Percentiles rank a stretch among this genome's conserved stretches.
Evolutionary conservation across 2,113 vertebrate species (phyloP).

Genomic region (Perca schrenkii): DNA sequence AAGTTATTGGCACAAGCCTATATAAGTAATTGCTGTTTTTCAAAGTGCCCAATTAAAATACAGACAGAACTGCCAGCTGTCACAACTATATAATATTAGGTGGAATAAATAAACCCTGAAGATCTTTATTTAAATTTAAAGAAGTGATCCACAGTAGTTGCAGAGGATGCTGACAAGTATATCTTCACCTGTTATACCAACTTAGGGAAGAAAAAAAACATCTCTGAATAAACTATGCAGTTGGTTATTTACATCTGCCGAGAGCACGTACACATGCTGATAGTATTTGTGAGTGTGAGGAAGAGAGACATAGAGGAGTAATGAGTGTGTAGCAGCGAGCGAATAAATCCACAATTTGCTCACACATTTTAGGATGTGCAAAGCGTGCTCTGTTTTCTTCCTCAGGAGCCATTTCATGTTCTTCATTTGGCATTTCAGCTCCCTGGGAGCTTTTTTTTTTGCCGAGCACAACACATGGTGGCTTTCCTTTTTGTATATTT

Average conservation of each 20-base stretch:
- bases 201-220: constrained; percentile 2
- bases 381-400: constrained; percentile 53
- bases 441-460: constrained; percentile 20
- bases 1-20: background rate
- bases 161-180: constrained; percentile 29
- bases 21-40: background rate
- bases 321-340: constrained; percentile 48
- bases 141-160: background rate
- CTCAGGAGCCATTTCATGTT: constrained; percentile 70
- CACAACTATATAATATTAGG: background rate
- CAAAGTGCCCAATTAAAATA: constrained; percentile 3
- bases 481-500: constrained; percentile 64
- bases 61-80: constrained; percentile 2
- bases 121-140: constrained; percentile 32
- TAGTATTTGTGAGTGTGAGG: constrained; percentile 28
- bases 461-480: constrained; percentile 39
- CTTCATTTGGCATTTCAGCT: constrained; percentile 59
- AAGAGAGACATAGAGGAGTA: constrained; percentile 34
- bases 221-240: constrained; percentile 35
- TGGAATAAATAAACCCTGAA: constrained; percentile 37
- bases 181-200: constrained; percentile 28
- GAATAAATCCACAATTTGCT: constrained; percentile 79
- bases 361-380: constrained; percentile 61
- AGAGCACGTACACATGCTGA: constrained; percentile 26
- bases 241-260: constrained; percentile 61